Evolutionary conservation across 2,113 vertebrate species (phyloP), one percentile per base, ranked within the genome.

Genomic region (Otis tarda): DNA sequence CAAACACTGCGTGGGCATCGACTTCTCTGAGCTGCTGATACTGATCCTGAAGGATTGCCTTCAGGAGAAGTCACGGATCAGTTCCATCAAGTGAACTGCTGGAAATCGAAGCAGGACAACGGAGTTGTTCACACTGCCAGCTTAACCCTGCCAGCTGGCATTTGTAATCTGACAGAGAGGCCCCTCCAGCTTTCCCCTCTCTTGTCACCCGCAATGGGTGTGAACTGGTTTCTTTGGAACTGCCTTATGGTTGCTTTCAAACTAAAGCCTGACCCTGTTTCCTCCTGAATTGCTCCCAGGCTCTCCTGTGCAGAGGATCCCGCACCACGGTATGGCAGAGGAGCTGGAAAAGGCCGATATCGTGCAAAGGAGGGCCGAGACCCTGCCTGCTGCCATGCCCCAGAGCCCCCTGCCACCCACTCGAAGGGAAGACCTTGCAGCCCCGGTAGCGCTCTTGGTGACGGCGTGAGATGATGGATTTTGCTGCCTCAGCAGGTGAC

Each of bases 1-100:
- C 10, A 41, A 45, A 31, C 6, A 0, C 22, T 6, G 13, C 1
- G 6, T 4, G 13, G 17, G 39, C 43, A 43, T 5, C 1, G 0
- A 6, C 17, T 47, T 37, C 22, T 65, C 3, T 12, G 59, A 73
- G n/a, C 37, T 80, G 71, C 24, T 0, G 1, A 5, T 35, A 3
- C 11, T 1, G 2, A 0, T 37, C 15, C 12, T 53, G 41, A 83
- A 39, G 33, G 43, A 37, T 9, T 16, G 30, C 52, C 43, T 69
- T 59, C 59, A 79, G 45, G 43, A 73, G 60, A 7, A 61, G n/a
- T 37, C 56, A 35, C 21, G 61, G 25, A 47, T 33, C 10, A 49
- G 31, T 76, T 31, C 18, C 4, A 2, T 15, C 21, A 52, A 15
- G 41, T 24, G 9, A 87, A 23, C 28, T 22, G 52, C 24, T 19